phyloP scores from a whole-genome alignment of 64 coral and sea anemone species.

The Montipora sp. region DNA sequence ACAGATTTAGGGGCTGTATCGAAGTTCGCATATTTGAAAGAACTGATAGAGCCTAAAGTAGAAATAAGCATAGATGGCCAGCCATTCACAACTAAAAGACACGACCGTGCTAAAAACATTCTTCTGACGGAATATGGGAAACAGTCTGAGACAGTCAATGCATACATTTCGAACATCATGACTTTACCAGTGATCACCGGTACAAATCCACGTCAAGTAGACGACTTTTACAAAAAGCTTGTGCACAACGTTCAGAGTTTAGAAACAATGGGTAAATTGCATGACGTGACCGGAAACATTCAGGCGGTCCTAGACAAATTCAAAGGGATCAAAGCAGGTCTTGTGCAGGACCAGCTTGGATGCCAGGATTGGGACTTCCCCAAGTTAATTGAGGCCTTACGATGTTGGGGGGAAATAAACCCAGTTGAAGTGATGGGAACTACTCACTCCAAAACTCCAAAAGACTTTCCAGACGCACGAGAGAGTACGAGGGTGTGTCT shows the following conservation, averaged over 20 bases:
- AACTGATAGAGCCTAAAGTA: constrained; percentile 57
- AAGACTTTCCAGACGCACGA: neutral
- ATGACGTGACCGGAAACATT: constrained; percentile 48
- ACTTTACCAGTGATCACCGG: constrained; percentile 27
- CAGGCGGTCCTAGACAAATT: constrained; percentile 41
- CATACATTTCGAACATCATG: constrained; percentile 25
- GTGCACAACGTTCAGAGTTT: constrained; percentile 38
- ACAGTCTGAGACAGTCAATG: constrained; percentile 54
- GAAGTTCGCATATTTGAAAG: constrained; percentile 48
- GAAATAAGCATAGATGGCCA: constrained; percentile 13
- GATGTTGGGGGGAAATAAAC: constrained; percentile 44
- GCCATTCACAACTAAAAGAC: constrained; percentile 43
- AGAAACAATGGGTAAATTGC: constrained; percentile 48
- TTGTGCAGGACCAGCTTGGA: neutral
- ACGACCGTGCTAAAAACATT: constrained; percentile 64
- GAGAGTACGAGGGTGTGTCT: neutral
- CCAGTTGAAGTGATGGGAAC: neutral
- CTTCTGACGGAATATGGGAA: constrained; percentile 50
- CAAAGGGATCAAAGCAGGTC: constrained; percentile 40
- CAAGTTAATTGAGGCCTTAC: constrained; percentile 45
- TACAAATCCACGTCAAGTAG: constrained; percentile 4
- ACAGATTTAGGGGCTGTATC: constrained; percentile 26
- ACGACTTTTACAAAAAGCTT: constrained; percentile 51
- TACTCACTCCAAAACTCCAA: neutral
- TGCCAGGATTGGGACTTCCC: constrained; percentile 52